These are phyloP conservation scores for Blastobasis lacticolella DNA, from an alignment of 2,888 invertebrate species.

Conservation along the genomic window DNA sequence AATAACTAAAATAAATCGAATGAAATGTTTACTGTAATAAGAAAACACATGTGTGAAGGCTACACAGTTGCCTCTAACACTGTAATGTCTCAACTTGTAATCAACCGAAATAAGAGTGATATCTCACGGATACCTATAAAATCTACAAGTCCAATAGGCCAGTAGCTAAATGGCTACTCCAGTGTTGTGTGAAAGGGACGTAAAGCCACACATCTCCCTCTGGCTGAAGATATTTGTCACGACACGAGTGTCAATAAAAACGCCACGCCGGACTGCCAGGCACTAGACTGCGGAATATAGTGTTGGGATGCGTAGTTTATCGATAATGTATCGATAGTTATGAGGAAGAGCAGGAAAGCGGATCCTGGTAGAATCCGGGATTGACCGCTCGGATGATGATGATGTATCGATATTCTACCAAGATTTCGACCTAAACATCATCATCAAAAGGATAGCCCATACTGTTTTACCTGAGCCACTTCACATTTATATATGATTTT, in stretches of 20 bases:
- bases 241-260: conserved; percentile 72
- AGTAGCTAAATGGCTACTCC: conserved; percentile 4
- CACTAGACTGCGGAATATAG: conserved; percentile 48
- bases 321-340: not conserved
- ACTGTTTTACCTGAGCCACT: not conserved
- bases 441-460: not conserved
- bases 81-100: too few species aligned
- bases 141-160: conserved; percentile 24
- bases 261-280: conserved; percentile 70
- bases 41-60: too few species aligned
- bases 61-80: too few species aligned
- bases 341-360: too few species aligned
- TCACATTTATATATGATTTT: too few species aligned
- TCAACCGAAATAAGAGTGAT: not conserved
- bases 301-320: conserved; percentile 20
- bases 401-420: not conserved
- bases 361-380: too few species aligned
- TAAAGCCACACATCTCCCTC: conserved; percentile 24
- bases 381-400: too few species aligned
- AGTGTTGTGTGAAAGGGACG: too few species aligned
- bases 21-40: too few species aligned
- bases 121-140: conserved; percentile 10
- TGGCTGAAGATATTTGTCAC: conserved; percentile 63
- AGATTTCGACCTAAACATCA: too few species aligned
- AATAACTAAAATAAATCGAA: too few species aligned